phyloP scores from a whole-genome alignment of 2,113 vertebrate species.

The Lamprotornis superbus region DNA sequence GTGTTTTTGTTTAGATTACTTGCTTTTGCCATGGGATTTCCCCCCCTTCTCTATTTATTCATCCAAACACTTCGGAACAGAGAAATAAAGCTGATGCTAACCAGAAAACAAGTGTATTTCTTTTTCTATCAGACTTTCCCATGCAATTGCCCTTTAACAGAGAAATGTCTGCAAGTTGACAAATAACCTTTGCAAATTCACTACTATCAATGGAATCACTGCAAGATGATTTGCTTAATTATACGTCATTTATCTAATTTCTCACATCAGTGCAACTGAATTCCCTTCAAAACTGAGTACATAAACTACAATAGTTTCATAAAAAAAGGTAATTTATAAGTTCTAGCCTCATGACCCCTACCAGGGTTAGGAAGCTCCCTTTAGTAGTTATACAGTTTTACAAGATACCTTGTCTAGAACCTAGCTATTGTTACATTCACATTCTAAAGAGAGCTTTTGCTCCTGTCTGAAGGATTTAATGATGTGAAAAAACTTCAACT shows the following conservation, averaged over 20 bases:
- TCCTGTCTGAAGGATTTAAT: neutral
- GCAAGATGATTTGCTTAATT: conserved; percentile 12
- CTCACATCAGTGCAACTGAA: neutral
- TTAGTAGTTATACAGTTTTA: neutral
- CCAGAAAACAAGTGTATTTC: neutral
- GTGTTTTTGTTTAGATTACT: neutral
- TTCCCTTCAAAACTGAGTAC: neutral
- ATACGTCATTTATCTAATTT: neutral
- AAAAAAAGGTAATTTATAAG: neutral
- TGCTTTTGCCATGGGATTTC: neutral
- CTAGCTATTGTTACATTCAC: neutral
- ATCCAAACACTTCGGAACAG: neutral
- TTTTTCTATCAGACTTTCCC: neutral
- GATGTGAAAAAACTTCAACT: neutral
- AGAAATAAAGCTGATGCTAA: neutral
- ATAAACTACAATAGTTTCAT: neutral
- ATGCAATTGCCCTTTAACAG: neutral
- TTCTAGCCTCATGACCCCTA: neutral
- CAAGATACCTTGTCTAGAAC: neutral
- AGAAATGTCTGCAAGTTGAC: neutral
- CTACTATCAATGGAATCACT: neutral
- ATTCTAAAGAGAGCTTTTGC: neutral
- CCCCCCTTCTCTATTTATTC: neutral
- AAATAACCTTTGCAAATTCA: neutral
- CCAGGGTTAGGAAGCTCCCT: neutral